These are phyloP conservation scores for Pristionchus exspectatus DNA, from an alignment of 2,888 invertebrate genomes.

Conservation along the genomic window DNA sequence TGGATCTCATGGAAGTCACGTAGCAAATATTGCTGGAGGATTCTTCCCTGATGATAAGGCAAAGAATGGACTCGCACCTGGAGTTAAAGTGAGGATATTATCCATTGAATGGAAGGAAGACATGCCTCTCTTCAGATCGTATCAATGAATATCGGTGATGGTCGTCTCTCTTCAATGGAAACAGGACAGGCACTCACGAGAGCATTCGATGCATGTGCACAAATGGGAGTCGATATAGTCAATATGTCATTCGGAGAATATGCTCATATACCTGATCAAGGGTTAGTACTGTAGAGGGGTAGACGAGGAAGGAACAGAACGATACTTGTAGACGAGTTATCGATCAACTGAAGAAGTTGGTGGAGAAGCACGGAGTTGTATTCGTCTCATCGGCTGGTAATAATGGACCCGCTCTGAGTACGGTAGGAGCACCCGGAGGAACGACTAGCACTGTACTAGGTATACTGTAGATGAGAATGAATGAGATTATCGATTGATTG, in stretches of 20 bases:
- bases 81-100: conserved; percentile 88
- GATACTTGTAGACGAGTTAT: conserved; percentile 87
- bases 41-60: conserved; percentile 87
- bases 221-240: conserved; percentile 86
- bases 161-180: conserved; percentile 94
- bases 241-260: conserved; percentile 99
- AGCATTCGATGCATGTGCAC: conserved; percentile 83
- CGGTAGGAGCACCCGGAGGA: conserved; percentile 86
- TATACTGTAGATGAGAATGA: conserved; percentile 22
- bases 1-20: conserved; percentile 97
- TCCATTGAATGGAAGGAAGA: not conserved
- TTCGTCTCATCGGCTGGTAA: conserved; percentile 97
- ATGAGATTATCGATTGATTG: conserved; percentile 32
- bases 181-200: conserved; percentile 93
- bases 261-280: conserved; percentile 91
- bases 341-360: conserved; percentile 83
- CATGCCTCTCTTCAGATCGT: conserved; percentile 56
- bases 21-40: conserved; percentile 95
- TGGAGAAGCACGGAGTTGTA: conserved; percentile 92
- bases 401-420: conserved; percentile 93
- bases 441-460: conserved; percentile 68
- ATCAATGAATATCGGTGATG: conserved; percentile 90
- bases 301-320: conserved; percentile 84
- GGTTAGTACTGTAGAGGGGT: conserved; percentile 84
- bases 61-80: conserved; percentile 94